Base-by-base conservation (phyloP, 2,888 invertebrate genomes). In the Pristionchus arcanus region DNA sequence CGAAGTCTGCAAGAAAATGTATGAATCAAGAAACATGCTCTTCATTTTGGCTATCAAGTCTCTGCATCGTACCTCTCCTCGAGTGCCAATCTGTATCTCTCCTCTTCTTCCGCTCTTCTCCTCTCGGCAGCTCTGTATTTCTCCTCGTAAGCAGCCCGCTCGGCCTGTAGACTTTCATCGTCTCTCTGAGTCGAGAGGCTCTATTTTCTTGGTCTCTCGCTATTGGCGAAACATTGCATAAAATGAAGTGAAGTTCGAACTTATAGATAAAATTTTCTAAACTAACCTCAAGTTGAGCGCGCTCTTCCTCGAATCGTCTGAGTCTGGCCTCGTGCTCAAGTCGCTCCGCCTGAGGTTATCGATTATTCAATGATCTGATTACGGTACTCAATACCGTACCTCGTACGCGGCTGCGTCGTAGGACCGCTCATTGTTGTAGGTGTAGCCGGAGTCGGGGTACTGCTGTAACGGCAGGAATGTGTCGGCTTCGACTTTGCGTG, bases 61-160 rank as follows among this genome's bases (percentile, higher is more conserved):
- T 49, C 42, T 49, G 21, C 9, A 34, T 16, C 71, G 2, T 21
- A 81, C 81, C 81, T 81, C 49, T 81, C 81, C 81, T 81, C 81
- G 2, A 81, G 49, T 16, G 81, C 81, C n/a, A 15, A 11, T 81
- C 81, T 31, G 81, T 81, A 81, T 53, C 49, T 49, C 81, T 81
- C 81, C 81, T 81, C 81, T 28, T 81, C 81, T 53, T 81, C 81
- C 4, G 81, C 81, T 34, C 81, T 21, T 19, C 28, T 81, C 81
- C 21, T 21, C 81, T 81, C 81, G 19, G 81, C 81, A 1, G 49
- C 49, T 49, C 81, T 25, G n/a, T 28, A 81, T 81, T 49, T 25
- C 81, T 81, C 81, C 53, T 81, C 81, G 28, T 81, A 81, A 13
- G 81, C 81, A 15, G 81, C 81, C 11, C 81, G 81, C 49, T 81